A percentile compares a stretch with the other conserved stretches of the same genome.
phyloP scores from a whole-genome alignment of 2,888 invertebrate species.

The Leptothorax acervorum region DNA sequence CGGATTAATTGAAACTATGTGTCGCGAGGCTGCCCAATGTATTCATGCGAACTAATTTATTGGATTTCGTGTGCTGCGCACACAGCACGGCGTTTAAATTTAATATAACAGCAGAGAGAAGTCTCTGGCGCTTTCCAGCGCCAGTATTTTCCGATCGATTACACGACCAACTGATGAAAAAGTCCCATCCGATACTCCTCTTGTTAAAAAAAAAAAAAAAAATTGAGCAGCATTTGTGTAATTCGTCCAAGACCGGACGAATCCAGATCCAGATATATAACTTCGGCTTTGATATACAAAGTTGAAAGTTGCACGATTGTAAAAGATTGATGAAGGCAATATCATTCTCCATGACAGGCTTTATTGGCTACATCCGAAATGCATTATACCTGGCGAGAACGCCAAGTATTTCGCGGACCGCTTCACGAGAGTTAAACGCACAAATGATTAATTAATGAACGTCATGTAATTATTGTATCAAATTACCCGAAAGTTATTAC shows the following conservation, averaged over 20 bases:
- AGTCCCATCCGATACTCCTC: background rate
- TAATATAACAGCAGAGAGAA: background rate
- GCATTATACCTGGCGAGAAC: background rate
- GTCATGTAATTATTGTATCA: slow-evolving; percentile 51
- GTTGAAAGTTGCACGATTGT: background rate
- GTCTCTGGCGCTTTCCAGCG: background rate
- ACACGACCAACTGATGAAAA: slow-evolving; percentile 7
- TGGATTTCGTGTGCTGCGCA: slow-evolving; percentile 17
- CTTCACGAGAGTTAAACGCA: slow-evolving; percentile 44
- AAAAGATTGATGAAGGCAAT: background rate
- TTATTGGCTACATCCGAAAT: slow-evolving; percentile 9
- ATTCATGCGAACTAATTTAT: slow-evolving; percentile 39
- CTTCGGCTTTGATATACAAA: slow-evolving; percentile 6
- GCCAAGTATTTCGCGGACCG: slow-evolving; percentile 12
- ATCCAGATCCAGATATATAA: background rate
- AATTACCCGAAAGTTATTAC: slow-evolving; percentile 40
- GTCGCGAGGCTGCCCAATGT: slow-evolving; percentile 10
- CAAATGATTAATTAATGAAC: slow-evolving; percentile 46
- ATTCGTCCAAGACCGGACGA: background rate
- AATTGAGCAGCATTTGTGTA: background rate
- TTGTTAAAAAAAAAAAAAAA: background rate
- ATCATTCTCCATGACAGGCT: background rate
- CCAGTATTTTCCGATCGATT: slow-evolving; percentile 27
- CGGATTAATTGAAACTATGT: slow-evolving; percentile 35
- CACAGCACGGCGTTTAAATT: slow-evolving; percentile 13